phyloP scores from a whole-genome alignment of 2,888 invertebrate species.

The Caradrina clavipalpis region DNA sequence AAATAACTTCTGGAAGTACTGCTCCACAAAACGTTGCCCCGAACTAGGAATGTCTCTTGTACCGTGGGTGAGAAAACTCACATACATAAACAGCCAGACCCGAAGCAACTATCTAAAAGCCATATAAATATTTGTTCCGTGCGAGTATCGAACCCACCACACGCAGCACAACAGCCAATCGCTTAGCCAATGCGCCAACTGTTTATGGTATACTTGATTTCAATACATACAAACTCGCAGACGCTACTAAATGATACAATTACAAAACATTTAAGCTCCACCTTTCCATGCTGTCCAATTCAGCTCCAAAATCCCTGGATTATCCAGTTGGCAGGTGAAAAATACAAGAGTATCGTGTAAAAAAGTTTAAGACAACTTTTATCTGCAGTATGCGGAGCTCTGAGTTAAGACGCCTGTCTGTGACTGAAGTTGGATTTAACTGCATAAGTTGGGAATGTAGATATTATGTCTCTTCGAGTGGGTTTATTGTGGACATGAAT shows the following conservation, averaged over 20 bases:
- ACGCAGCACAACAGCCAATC: no score
- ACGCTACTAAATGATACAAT: not conserved
- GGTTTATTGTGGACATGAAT: constrained; percentile 7
- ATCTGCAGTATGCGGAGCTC: constrained; percentile 38
- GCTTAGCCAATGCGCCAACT: no score
- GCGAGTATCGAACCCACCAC: no score
- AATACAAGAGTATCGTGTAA: constrained; percentile 31
- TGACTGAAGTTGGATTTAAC: constrained; percentile 37
- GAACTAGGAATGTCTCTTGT: no score
- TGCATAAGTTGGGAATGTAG: constrained; percentile 29
- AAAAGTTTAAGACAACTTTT: constrained; percentile 51
- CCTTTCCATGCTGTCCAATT: not conserved
- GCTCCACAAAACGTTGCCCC: no score
- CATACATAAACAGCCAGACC: no score
- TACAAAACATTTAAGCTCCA: not conserved
- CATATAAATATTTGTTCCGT: no score
- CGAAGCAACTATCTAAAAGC: no score
- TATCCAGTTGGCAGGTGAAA: constrained; percentile 52
- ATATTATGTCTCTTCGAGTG: not conserved
- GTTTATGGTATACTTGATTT: no score
- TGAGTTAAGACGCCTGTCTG: constrained; percentile 44
- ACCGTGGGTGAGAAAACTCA: no score
- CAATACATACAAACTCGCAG: no score
- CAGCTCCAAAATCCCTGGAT: constrained; percentile 28
- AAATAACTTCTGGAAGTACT: no score